phyloP scores from a whole-genome alignment of 2,113 vertebrate species.

The Antennarius striatus region DNA sequence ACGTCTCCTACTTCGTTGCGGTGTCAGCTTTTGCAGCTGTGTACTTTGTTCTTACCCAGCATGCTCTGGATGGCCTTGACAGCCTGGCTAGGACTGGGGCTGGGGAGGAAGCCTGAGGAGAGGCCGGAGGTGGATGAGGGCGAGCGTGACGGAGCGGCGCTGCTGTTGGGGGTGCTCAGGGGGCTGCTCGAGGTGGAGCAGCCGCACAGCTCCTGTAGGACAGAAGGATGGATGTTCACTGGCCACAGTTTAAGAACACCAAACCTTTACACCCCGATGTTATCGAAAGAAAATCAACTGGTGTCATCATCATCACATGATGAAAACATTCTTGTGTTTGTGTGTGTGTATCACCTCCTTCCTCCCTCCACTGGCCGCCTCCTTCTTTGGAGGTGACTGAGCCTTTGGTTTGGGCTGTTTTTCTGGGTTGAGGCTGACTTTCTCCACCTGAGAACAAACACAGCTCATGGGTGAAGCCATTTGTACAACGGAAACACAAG shows the following conservation, averaged over 20 bases:
- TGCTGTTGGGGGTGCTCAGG: conserved; percentile 83
- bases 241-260: background rate
- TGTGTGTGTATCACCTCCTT: conserved; percentile 66
- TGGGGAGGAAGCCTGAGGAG: conserved; percentile 86
- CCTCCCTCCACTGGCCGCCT: conserved; percentile 53
- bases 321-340: background rate
- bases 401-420: conserved; percentile 66
- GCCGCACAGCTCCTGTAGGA: conserved; percentile 73
- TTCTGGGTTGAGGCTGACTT: conserved; percentile 85
- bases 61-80: conserved; percentile 86
- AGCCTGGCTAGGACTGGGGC: conserved; percentile 90
- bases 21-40: background rate
- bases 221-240: background rate
- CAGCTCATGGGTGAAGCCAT: background rate
- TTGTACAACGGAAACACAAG: background rate
- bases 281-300: too few species aligned
- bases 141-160: conserved; percentile 79
- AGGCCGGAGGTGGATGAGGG: conserved; percentile 87
- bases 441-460: conserved; percentile 80
- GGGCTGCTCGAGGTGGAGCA: conserved; percentile 85
- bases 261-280: too few species aligned
- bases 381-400: conserved; percentile 56
- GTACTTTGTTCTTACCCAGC: conserved; percentile 79
- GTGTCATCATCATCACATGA: too few species aligned
- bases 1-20: background rate